Base-by-base conservation (phyloP, 2,113 vertebrate species). In the Periophthalmus modestus region DNA sequence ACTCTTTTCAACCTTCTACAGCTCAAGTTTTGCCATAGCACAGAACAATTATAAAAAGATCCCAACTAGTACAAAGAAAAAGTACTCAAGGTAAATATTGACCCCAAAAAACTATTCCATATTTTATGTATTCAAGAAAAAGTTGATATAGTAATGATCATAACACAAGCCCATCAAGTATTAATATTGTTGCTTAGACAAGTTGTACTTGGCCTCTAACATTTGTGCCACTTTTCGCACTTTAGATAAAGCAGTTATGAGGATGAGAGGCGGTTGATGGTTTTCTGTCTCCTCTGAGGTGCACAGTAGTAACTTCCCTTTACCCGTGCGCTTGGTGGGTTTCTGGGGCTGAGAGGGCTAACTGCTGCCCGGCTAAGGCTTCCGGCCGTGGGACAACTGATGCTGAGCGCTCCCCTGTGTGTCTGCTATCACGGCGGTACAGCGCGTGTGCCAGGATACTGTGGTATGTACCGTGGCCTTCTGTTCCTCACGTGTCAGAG, bases 391-490 rank as follows among this genome's bases (percentile, higher is more conserved):
- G 85, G 89, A 58, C 74, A 82, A 73, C 89, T 80, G 77, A 78
- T 74, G 84, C 92, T 92, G 90, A 91, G 87, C 86, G 84, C 91
- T 87, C 62, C 92, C 93, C 81, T 75, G 66, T 81, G 75, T 36
- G 91, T 82, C 89, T 92, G 82, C 94, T 96, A 96, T 97, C 96
- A 96, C 95, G 93, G 91, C 69, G 83, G 89, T 89, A 92, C 96
- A 96, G 95, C 95, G 91, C 92, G 93, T 87, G 93, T 93, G 93
- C 91, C 96, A 97, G 95, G 96, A 97, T 96, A 96, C 96, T 96
- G 96, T 96, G 96, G 96, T 96, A 94, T 96, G 94, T 93, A 95
- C 94, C 90, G 92, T 84, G 88, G 87, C 91, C 85, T 82, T 89
- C 88, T 92, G 95, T 95, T 96, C 94, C 92, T 95, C 92, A 89